phyloP scores from a whole-genome alignment of 1,140 invertebrate genomes.

The Mamestra configurata region DNA sequence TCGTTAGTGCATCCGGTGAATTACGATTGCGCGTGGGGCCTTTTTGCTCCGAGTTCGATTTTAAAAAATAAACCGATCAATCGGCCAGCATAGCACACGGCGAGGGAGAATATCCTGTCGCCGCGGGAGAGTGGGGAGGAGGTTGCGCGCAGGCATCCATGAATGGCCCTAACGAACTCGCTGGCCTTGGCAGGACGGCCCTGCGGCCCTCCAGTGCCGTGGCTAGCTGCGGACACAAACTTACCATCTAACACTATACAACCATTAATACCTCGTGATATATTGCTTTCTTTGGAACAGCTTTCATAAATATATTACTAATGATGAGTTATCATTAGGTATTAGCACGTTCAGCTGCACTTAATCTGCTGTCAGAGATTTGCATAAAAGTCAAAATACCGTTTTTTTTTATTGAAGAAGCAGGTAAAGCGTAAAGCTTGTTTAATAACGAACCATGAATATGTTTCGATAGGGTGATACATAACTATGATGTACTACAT shows the following conservation, averaged over 20 bases:
- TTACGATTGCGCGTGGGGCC: conserved; percentile 77
- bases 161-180: conserved; percentile 86
- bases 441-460: conserved; percentile 30
- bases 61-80: conserved; percentile 78
- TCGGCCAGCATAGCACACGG: conserved; percentile 76
- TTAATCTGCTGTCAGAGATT: conserved; percentile 16
- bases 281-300: conserved; percentile 6
- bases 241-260: conserved; percentile 26
- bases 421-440: conserved; percentile 44
- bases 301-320: conserved; percentile 22
- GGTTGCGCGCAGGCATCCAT: conserved; percentile 75
- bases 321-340: conserved; percentile 13
- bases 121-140: conserved; percentile 68
- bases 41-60: conserved; percentile 77
- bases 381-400: not conserved
- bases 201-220: conserved; percentile 62
- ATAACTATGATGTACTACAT: conserved; percentile 45
- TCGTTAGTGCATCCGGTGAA: conserved; percentile 87
- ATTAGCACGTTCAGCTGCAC: not conserved
- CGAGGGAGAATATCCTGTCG: conserved; percentile 80
- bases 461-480: conserved; percentile 38
- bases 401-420: conserved; percentile 28
- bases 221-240: conserved; percentile 56
- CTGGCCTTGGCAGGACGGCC: conserved; percentile 80
- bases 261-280: conserved; percentile 19